Evolutionary conservation across 2,888 invertebrate genomes (phyloP).

Genomic region (Psylliodes chrysocephalus): DNA sequence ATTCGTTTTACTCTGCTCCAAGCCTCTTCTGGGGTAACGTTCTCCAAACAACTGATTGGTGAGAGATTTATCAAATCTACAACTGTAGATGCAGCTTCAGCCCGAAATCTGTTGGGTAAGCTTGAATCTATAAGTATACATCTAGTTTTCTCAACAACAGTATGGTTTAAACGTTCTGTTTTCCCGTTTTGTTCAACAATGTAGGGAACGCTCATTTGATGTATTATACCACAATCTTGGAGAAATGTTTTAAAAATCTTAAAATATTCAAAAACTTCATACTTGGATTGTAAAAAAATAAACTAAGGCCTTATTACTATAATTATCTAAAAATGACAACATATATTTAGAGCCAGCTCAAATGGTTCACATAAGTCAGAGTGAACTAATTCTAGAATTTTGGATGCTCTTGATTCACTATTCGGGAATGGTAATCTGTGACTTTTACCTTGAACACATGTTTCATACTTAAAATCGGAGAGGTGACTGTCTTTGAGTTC

Average conservation of each 20-base stretch:
- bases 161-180: not conserved
- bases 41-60: too few species aligned
- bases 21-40: too few species aligned
- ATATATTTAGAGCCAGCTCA: conserved; percentile 55
- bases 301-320: conserved; percentile 51
- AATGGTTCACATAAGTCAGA: conserved; percentile 57
- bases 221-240: too few species aligned
- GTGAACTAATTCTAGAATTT: conserved; percentile 56
- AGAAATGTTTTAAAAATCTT: conserved; percentile 11
- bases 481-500: too few species aligned
- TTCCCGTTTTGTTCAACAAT: not conserved
- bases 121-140: too few species aligned
- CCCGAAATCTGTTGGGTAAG: too few species aligned
- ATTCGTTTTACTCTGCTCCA: too few species aligned
- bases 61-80: too few species aligned
- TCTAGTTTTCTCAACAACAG: too few species aligned
- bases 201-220: too few species aligned
- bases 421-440: conserved; percentile 26
- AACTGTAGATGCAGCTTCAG: too few species aligned
- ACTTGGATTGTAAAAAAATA: conserved; percentile 37
- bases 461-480: not conserved
- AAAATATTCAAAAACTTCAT: conserved; percentile 37
- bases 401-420: conserved; percentile 45
- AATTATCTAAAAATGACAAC: conserved; percentile 57
- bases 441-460: conserved; percentile 17